phyloP scores from a whole-genome alignment of 2,888 invertebrate species.

The Chloromyia formosa region DNA sequence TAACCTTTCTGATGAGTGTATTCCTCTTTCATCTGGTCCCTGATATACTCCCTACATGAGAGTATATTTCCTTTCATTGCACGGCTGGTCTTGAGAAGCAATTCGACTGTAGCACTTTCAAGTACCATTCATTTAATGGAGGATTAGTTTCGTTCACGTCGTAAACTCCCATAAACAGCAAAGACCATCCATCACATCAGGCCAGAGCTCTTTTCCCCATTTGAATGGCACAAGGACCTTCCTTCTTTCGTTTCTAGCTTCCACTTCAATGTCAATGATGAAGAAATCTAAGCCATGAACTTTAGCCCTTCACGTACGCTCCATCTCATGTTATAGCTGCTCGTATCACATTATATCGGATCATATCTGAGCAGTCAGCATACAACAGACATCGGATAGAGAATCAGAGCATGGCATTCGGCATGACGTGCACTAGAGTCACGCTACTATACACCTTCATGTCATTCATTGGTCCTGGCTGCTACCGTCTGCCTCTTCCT shows the following conservation, averaged over 20 bases:
- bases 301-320: slow-evolving; percentile 27
- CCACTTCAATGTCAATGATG: slow-evolving; percentile 29
- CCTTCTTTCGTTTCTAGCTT: background rate
- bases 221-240: background rate
- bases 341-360: slow-evolving; percentile 8
- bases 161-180: slow-evolving; percentile 21
- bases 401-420: slow-evolving; percentile 1
- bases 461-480: background rate
- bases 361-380: slow-evolving; percentile 2
- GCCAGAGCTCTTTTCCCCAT: background rate
- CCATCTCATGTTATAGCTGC: slow-evolving; percentile 14
- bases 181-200: slow-evolving; percentile 28
- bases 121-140: slow-evolving; percentile 22
- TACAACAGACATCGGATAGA: background rate
- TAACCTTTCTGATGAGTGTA: background rate
- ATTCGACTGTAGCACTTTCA: slow-evolving; percentile 7
- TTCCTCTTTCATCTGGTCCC: background rate
- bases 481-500: no score
- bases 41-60: background rate
- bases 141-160: slow-evolving; percentile 29
- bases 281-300: slow-evolving; percentile 27
- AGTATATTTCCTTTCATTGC: background rate
- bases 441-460: background rate
- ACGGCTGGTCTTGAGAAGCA: background rate
- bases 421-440: background rate